Conservation (phyloP, 2,888 invertebrate genomes). For the Morpho deidamia region DNA sequence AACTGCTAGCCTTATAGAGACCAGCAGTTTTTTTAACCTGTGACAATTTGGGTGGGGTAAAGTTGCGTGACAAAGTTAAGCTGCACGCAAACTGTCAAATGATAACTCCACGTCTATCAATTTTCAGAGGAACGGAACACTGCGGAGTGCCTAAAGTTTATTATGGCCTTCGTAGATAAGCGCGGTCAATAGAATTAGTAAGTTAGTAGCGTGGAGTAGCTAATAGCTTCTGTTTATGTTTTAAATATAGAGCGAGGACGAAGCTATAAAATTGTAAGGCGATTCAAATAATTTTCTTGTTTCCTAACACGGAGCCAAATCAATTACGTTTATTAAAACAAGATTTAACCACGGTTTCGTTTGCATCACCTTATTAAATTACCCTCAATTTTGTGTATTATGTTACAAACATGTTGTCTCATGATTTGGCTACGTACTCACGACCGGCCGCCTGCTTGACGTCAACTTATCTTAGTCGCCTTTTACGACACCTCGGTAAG, state of each 20-base stretch:
- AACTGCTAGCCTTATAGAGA: too few species aligned
- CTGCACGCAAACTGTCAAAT: constrained; percentile 73
- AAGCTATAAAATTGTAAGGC: constrained; percentile 4
- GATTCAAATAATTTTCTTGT: too few species aligned
- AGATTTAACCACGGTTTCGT: too few species aligned
- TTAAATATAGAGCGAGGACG: constrained; percentile 4
- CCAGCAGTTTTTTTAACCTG: constrained; percentile 27
- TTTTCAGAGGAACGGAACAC: constrained; percentile 60
- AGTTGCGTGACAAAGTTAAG: constrained; percentile 56
- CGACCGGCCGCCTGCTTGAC: too few species aligned
- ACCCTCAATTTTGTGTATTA: too few species aligned
- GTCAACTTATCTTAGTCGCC: too few species aligned
- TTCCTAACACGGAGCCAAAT: too few species aligned
- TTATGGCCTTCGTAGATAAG: constrained; percentile 61
- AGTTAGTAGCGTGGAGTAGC: constrained; percentile 38
- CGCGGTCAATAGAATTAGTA: constrained; percentile 47
- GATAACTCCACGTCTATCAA: constrained; percentile 76
- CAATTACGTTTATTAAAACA: too few species aligned
- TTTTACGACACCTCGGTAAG: too few species aligned
- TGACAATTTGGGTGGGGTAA: constrained; percentile 50
- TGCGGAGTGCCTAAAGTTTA: constrained; percentile 41
- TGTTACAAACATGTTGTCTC: too few species aligned
- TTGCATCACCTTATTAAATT: too few species aligned
- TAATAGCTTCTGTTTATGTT: constrained; percentile 32
- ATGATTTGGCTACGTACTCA: too few species aligned